Evolutionary conservation across 2,888 invertebrate species (phyloP).

Genomic region (Teinopalpus imperialis): DNA sequence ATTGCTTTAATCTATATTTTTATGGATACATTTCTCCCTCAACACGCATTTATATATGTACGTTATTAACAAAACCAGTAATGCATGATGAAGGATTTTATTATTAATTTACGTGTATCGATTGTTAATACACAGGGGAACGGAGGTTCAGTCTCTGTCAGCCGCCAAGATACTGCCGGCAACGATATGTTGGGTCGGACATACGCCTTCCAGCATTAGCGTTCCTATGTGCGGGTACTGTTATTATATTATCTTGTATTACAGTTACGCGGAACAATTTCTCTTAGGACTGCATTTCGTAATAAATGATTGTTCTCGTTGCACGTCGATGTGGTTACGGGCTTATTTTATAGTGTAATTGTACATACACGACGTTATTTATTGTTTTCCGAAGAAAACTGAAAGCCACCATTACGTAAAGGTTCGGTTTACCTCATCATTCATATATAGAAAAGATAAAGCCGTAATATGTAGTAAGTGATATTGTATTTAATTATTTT

Average conservation of each 20-base stretch:
- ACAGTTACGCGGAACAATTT: constrained; percentile 36
- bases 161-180: constrained; percentile 43
- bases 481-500: too few relatives aligned
- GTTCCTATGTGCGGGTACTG: constrained; percentile 57
- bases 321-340: constrained; percentile 25
- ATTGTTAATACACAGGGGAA: background rate
- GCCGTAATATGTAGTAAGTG: too few relatives aligned
- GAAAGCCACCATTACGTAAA: constrained; percentile 14
- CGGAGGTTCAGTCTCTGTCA: constrained; percentile 32
- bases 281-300: constrained; percentile 28
- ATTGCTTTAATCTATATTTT: background rate
- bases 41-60: background rate
- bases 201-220: constrained; percentile 63
- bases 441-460: too few relatives aligned
- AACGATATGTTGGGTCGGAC: constrained; percentile 67
- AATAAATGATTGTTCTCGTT: constrained; percentile 32
- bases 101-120: constrained; percentile 14
- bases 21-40: constrained; percentile 8
- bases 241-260: constrained; percentile 45
- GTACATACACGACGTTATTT: constrained; percentile 23
- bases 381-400: constrained; percentile 21
- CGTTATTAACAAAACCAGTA: background rate
- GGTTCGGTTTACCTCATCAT: background rate
- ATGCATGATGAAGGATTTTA: background rate
- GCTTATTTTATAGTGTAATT: constrained; percentile 24